phyloP scores from a whole-genome alignment of 2,797 vertebrate genomes.

The Eupleurogrammus muticus region DNA sequence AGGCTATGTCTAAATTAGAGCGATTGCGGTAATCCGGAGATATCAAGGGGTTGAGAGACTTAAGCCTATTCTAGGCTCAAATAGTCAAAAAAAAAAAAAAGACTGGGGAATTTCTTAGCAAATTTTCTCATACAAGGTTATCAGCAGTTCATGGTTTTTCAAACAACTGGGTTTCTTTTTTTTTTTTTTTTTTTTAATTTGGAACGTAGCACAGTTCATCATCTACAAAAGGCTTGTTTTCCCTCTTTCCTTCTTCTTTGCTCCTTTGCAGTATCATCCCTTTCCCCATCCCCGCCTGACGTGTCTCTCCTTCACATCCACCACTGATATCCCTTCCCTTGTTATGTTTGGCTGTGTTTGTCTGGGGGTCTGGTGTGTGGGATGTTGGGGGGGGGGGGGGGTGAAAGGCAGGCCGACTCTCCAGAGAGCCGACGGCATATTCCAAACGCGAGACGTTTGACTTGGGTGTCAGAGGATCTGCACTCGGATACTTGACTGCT shows the following conservation, averaged over 20 bases:
- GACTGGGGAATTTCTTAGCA: constrained; percentile 48
- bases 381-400: no score
- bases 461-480: constrained; percentile 60
- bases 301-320: background rate
- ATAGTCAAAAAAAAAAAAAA: constrained; percentile 38
- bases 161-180: background rate
- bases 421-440: constrained; percentile 51
- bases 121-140: constrained; percentile 63
- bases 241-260: background rate
- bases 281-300: background rate
- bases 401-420: constrained; percentile 28
- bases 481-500: constrained; percentile 62
- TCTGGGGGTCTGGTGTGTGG: constrained; percentile 11
- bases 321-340: constrained; percentile 21
- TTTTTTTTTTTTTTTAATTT: no score
- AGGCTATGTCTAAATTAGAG: constrained; percentile 79
- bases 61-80: constrained; percentile 53
- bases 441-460: constrained; percentile 65
- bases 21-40: constrained; percentile 68
- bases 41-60: constrained; percentile 67
- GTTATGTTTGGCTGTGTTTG: constrained; percentile 34
- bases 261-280: background rate
- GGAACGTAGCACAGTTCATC: background rate
- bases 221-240: background rate
- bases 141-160: constrained; percentile 26